phyloP scores from a whole-genome alignment of 2,888 invertebrate species.

The Diarsia brunnea region DNA sequence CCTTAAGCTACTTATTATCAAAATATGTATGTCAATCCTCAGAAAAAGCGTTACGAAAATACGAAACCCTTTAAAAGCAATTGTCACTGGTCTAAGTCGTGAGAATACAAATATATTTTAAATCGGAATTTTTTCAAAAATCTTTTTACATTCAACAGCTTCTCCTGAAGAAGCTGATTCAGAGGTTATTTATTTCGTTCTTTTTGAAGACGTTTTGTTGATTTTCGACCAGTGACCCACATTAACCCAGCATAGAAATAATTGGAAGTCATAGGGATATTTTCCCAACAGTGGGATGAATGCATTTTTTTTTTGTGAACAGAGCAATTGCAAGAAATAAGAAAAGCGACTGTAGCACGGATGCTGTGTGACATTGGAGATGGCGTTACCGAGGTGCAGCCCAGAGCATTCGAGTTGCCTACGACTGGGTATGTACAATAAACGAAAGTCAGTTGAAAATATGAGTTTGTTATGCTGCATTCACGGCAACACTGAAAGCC shows the following conservation, averaged over 20 bases:
- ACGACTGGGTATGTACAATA: slow-evolving; percentile 73
- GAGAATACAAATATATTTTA: too few species aligned
- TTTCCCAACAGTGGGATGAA: neutral
- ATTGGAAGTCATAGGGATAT: neutral
- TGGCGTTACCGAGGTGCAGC: slow-evolving; percentile 77
- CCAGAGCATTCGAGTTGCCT: slow-evolving; percentile 73
- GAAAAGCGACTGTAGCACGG: slow-evolving; percentile 75
- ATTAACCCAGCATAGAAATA: neutral
- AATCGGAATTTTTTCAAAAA: too few species aligned
- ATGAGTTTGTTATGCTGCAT: too few species aligned
- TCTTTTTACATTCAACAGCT: too few species aligned
- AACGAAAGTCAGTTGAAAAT: too few species aligned
- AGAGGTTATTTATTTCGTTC: neutral
- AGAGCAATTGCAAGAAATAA: slow-evolving; percentile 80
- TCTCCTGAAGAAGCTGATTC: neutral
- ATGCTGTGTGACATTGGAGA: slow-evolving; percentile 79
- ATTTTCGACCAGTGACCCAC: neutral
- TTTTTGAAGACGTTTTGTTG: neutral
- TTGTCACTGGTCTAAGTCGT: neutral
- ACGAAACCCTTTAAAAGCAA: neutral
- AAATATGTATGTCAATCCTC: too few species aligned
- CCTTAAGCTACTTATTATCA: too few species aligned
- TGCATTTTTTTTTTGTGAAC: neutral
- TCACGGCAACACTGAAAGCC: neutral
- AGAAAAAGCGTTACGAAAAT: neutral